Conservation (phyloP, 1,140 invertebrate genomes). For the Penaeus chinensis region DNA sequence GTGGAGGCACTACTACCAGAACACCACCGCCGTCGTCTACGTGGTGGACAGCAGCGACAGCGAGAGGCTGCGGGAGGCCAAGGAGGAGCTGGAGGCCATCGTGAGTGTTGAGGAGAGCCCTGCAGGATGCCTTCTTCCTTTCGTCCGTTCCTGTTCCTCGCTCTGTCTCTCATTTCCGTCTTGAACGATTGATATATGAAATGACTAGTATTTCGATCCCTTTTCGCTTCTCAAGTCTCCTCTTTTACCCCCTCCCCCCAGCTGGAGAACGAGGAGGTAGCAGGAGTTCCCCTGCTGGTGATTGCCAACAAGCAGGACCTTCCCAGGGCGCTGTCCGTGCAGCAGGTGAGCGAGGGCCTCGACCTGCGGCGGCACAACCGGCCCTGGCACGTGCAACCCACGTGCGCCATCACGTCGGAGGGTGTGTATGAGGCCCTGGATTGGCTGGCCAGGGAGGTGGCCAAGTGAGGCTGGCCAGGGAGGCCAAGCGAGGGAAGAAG, state of each 20-base stretch:
- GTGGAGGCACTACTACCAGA: conserved; percentile 77
- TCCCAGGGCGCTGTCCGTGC: conserved; percentile 31
- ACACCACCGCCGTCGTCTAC: conserved; percentile 71
- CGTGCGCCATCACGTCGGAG: conserved; percentile 48
- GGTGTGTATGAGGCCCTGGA: conserved; percentile 53
- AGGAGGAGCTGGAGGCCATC: conserved; percentile 63
- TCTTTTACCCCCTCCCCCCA: background rate
- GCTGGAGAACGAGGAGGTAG: conserved; percentile 70
- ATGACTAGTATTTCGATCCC: too few relatives aligned
- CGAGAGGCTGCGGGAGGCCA: conserved; percentile 64
- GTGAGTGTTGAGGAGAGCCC: conserved; percentile 36
- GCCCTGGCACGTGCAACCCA: conserved; percentile 51
- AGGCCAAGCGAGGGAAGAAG: too few relatives aligned
- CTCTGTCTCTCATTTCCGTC: too few relatives aligned
- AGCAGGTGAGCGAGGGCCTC: conserved; percentile 54
- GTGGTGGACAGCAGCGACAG: conserved; percentile 65
- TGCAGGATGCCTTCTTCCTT: too few relatives aligned
- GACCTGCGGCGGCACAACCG: conserved; percentile 43
- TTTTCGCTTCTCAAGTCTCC: too few relatives aligned
- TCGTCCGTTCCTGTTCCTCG: too few relatives aligned
- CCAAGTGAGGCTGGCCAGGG: background rate
- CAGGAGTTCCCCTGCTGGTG: conserved; percentile 62
- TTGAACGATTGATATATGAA: too few relatives aligned
- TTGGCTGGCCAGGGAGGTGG: conserved; percentile 32
- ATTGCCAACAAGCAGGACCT: conserved; percentile 67